Evolutionary conservation across 1,140 invertebrate species (phyloP).

Genomic region (Calephelis virginiensis): DNA sequence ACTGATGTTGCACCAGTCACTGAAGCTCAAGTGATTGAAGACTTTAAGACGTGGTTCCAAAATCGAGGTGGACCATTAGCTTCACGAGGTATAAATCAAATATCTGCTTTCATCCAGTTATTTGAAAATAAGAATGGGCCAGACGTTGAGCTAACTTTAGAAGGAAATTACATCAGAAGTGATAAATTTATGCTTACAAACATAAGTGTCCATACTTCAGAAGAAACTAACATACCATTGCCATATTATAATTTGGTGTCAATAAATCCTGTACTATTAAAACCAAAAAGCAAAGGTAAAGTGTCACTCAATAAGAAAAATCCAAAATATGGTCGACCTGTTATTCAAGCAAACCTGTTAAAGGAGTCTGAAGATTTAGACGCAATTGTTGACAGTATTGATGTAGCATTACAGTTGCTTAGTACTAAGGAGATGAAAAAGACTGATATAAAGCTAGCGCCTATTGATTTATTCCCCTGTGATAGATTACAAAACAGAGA

Average conservation of each 20-base stretch:
- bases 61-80: constrained; percentile 62
- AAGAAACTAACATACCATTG: constrained; percentile 61
- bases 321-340: constrained; percentile 90
- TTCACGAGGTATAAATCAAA: constrained; percentile 61
- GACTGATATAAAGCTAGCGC: constrained; percentile 64
- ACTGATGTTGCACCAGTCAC: not conserved
- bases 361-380: constrained; percentile 88
- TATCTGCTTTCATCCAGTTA: constrained; percentile 67
- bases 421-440: constrained; percentile 68
- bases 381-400: constrained; percentile 89
- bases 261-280: constrained; percentile 88
- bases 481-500: constrained; percentile 67
- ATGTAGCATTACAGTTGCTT: constrained; percentile 80
- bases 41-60: constrained; percentile 55
- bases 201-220: constrained; percentile 57
- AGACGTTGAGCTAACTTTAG: constrained; percentile 62
- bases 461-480: constrained; percentile 67
- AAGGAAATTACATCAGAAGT: constrained; percentile 69
- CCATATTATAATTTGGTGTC: constrained; percentile 71
- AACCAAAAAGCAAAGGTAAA: constrained; percentile 88
- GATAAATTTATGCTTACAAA: constrained; percentile 71
- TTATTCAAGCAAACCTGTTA: constrained; percentile 95
- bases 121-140: constrained; percentile 66
- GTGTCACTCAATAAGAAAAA: constrained; percentile 89
- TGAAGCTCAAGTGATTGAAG: constrained; percentile 7